phyloP scores from a whole-genome alignment of 2,797 vertebrate species.

The Galagoides demidoff region DNA sequence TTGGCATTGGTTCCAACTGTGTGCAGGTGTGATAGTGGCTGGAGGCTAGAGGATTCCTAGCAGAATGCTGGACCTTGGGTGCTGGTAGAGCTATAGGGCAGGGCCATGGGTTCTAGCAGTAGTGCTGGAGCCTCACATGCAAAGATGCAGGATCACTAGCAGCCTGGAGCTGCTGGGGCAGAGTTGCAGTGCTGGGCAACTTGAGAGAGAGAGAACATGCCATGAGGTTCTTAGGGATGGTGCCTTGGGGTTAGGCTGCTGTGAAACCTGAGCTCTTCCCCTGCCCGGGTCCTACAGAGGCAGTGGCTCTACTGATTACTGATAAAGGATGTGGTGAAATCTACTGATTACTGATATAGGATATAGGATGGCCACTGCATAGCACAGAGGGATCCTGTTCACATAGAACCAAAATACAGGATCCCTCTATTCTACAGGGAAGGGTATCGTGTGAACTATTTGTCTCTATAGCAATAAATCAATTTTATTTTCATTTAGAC shows the following conservation, averaged over 20 bases:
- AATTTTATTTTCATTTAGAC: neutral
- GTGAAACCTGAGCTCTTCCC: neutral
- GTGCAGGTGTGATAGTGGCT: neutral
- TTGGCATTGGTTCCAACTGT: neutral
- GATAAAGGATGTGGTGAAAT: accelerated
- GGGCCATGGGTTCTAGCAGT: neutral
- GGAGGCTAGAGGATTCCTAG: neutral
- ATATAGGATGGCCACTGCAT: accelerated
- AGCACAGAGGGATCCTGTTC: neutral
- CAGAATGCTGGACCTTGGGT: neutral
- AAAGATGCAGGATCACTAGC: accelerated
- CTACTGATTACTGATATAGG: neutral
- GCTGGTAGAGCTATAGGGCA: accelerated
- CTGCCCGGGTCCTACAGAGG: neutral
- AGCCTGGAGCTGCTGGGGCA: neutral
- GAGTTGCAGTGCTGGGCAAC: neutral
- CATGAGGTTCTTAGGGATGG: neutral
- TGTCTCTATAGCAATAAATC: neutral
- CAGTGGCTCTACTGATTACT: neutral
- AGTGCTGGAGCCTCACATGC: neutral
- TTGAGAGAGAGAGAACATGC: neutral
- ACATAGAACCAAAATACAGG: too few relatives aligned
- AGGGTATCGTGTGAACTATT: neutral
- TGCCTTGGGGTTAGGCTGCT: neutral
- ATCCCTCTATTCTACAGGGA: too few relatives aligned